Conservation (phyloP, 2,888 invertebrate genomes). For the Prosopocoilus inquinatus region DNA sequence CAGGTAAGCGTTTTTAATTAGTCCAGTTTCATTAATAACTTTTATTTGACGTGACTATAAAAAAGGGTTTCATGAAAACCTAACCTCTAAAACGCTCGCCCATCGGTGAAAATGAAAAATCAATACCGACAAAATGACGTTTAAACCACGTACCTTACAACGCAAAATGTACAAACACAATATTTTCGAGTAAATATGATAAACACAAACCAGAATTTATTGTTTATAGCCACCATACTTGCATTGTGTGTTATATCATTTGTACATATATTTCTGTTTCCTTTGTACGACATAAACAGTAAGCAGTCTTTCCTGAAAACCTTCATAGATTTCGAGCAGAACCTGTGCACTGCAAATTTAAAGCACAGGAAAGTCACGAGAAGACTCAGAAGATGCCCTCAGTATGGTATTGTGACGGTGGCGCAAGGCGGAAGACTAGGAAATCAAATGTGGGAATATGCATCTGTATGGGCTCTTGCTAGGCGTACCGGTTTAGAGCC, state of each 20-base stretch:
- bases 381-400: conserved; percentile 44
- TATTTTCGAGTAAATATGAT: conserved; percentile 44
- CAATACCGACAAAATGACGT: conserved; percentile 1
- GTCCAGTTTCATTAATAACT: too few species aligned
- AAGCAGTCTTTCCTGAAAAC: conserved; percentile 50
- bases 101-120: not conserved
- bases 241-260: conserved; percentile 59
- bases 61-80: too few species aligned
- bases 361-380: conserved; percentile 47
- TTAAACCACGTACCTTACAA: not conserved
- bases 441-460: conserved; percentile 56
- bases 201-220: conserved; percentile 58
- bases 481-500: conserved; percentile 52
- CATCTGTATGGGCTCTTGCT: conserved; percentile 53
- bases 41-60: too few species aligned
- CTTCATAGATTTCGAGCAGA: conserved; percentile 56
- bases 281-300: conserved; percentile 52
- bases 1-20: too few species aligned
- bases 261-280: conserved; percentile 61
- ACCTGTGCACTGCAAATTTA: conserved; percentile 54
- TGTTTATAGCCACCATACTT: conserved; percentile 58
- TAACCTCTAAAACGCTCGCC: not conserved
- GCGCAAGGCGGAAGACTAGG: conserved; percentile 51
- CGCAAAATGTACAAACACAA: not conserved
- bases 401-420: conserved; percentile 52